Base-by-base conservation (phyloP, 2,888 invertebrate genomes). In the Sclerodermus sp. region DNA sequence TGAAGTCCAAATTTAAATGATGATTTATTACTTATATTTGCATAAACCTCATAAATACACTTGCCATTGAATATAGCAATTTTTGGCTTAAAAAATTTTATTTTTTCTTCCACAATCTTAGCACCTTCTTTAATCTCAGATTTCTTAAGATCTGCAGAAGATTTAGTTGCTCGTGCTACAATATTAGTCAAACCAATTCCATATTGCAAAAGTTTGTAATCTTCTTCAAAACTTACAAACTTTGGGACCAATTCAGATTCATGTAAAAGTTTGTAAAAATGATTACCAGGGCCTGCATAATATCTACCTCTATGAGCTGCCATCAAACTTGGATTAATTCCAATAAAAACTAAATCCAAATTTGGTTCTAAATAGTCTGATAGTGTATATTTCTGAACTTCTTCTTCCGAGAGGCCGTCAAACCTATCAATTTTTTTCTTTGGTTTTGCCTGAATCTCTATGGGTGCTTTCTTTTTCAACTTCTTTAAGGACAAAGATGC, bases 271-370 rank as follows among this genome's bases (percentile, higher is more conserved):
- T 75, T 77, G 43, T 77, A 77, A 47, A 78, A 78, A 53, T 78
- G 78, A 64, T 78, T 78, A 10, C 78, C 77, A 2, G 75, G 74
- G 9, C 77, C 77, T 3, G 77, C 77, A 40, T 78, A 78, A 58
- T 78, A 78, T 52, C 74, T 65, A 15, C 76, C 74, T 43, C 74
- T 66, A 51, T 77, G 63, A 0, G 77, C 77, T 8, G 77, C 70
- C 64, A 67, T 75, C 13, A 78, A 47, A 47, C 77, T 71, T 1
- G 77, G 77, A 63, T 78, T 78, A 42, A 78, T 78, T 14, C 77
- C 77, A 31, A 78, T 60, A 39, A 78, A 68, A 18, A 78, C 69
- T 5, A 78, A 49, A 18, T 77, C 74, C 16, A 78, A 54, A 52
- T 73, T 55, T 16, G 46, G 54, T 17, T 66, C 51, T 1, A 77